Percentiles rank a stretch among this genome's conserved stretches.
These are phyloP conservation scores for Copsychus sechellarum DNA, from an alignment of 2,113 vertebrate genomes.

Conservation along the genomic window DNA sequence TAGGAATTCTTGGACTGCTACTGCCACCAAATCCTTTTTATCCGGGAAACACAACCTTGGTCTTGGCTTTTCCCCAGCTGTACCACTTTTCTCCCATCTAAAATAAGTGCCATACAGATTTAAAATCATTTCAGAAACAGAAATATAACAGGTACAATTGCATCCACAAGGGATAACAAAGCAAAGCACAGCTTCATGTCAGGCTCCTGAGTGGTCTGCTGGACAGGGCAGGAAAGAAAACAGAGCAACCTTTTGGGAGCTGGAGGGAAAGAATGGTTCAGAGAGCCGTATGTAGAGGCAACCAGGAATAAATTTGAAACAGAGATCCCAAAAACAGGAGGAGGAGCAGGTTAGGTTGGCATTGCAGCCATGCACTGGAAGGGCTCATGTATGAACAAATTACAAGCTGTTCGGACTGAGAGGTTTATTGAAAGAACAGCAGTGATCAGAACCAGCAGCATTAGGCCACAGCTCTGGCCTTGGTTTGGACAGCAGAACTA, in stretches of 20 bases:
- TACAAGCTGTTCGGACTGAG: not conserved
- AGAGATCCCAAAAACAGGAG: not conserved
- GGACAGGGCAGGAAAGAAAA: not conserved
- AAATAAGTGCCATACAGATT: not conserved
- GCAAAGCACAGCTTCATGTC: not conserved
- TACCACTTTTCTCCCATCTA: not conserved
- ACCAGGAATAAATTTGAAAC: not conserved
- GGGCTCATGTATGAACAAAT: not conserved
- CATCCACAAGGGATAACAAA: not conserved
- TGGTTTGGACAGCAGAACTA: not conserved
- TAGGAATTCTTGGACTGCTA: not conserved
- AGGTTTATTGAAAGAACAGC: not conserved
- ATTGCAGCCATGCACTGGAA: not conserved
- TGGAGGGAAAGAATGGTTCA: not conserved
- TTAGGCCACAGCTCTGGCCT: not conserved
- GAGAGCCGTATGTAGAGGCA: not conserved
- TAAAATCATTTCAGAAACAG: not conserved
- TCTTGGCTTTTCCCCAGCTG: not conserved
- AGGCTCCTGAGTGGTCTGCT: not conserved
- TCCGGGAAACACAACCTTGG: not conserved
- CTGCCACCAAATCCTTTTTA: not conserved
- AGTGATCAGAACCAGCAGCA: not conserved
- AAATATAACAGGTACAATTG: not conserved
- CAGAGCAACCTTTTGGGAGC: not conserved
- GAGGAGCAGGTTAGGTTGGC: not conserved